Base-by-base conservation (phyloP, 2,888 invertebrate species). In the Stictocephala bisonia region DNA sequence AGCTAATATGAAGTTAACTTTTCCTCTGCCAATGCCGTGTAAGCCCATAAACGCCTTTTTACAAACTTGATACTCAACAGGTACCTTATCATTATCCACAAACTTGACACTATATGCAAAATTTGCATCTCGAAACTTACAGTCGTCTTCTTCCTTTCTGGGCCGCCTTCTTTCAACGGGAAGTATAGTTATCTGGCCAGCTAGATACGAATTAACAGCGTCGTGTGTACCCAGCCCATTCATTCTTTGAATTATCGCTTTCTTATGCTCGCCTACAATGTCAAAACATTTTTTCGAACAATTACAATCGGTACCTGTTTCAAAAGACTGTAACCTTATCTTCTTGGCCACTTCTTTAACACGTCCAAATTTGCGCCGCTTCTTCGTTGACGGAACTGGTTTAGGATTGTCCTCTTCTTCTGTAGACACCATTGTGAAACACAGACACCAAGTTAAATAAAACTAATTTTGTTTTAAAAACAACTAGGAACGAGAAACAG, bases 221-320 rank as follows among this genome's bases (percentile, higher is more conserved):
- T 56, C 56, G 26, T 56, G 22, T 29, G 22, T 26, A 9, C 18
- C 18, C 26, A 56, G 9, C 2, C 3, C 1, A 26, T 56, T 56
- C 56, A 56, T 56, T 56, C 56, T 20, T 56, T 26, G n/a, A 20
- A 64, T 50, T 29, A 71, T 13, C 22, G 48, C 51, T 31, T n/a
- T 48, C 35, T 66, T 51, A 44, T 72, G 6, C 6, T 29, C 15
- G 11, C 60, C 48, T 50, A 72, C 40, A 9, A 24, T 31, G 15
- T 72, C 60, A 29, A 60, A 72, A 48, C 50, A 72, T 11, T 72
- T 66, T 24, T 22, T 20, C 26, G 35, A 24, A 72, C 60, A 72
- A 9, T 7, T n/a, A 66, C 64, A 72, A n/a, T 72, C 50, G 3
- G 64, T n/a, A 31, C 71, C 71, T 3, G 31, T 72, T 50, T 72